Conservation (phyloP, 2,797 vertebrate genomes). For the Alfaro cultratus region DNA sequence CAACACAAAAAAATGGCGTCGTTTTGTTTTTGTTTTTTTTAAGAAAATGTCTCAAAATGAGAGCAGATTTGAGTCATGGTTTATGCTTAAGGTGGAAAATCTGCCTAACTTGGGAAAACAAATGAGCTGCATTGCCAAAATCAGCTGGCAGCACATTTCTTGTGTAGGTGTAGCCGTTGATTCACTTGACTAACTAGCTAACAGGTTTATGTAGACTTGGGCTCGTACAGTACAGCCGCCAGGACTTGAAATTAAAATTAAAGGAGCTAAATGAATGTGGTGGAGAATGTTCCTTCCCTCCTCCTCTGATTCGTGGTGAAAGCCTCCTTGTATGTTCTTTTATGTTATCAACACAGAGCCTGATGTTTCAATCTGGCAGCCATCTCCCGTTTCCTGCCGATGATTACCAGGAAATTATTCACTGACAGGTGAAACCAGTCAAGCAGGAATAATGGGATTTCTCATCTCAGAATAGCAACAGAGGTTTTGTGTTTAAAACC, state of each 20-base stretch:
- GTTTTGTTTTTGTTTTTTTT: slow-evolving; percentile 9
- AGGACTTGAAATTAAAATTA: slow-evolving; percentile 44
- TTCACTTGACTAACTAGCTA: slow-evolving; percentile 49
- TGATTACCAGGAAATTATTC: slow-evolving; percentile 70
- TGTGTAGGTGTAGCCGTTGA: slow-evolving; percentile 44
- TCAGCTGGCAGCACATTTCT: slow-evolving; percentile 28
- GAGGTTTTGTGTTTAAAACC: slow-evolving; percentile 28
- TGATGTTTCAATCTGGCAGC: slow-evolving; percentile 70
- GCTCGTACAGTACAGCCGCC: slow-evolving; percentile 26
- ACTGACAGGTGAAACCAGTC: slow-evolving; percentile 73
- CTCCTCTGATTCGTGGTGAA: slow-evolving; percentile 28
- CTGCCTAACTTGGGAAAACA: slow-evolving; percentile 32
- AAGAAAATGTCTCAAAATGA: slow-evolving; percentile 17
- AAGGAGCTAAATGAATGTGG: slow-evolving; percentile 39
- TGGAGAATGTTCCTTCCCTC: slow-evolving; percentile 12
- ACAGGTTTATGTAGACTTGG: slow-evolving; percentile 53
- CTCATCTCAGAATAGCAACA: slow-evolving; percentile 51
- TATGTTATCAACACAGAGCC: slow-evolving; percentile 58
- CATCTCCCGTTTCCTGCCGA: slow-evolving; percentile 59
- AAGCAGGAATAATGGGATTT: slow-evolving; percentile 71
- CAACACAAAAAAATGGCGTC: slow-evolving; percentile 3
- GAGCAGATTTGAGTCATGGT: slow-evolving; percentile 41
- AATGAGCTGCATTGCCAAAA: slow-evolving; percentile 39
- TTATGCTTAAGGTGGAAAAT: slow-evolving; percentile 52
- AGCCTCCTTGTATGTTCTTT: slow-evolving; percentile 38